A percentile compares a stretch with the other conserved stretches of the same genome.
These are phyloP conservation scores for Phycodurus eques DNA, from an alignment of 2,113 vertebrate species.

Conservation along the genomic window DNA sequence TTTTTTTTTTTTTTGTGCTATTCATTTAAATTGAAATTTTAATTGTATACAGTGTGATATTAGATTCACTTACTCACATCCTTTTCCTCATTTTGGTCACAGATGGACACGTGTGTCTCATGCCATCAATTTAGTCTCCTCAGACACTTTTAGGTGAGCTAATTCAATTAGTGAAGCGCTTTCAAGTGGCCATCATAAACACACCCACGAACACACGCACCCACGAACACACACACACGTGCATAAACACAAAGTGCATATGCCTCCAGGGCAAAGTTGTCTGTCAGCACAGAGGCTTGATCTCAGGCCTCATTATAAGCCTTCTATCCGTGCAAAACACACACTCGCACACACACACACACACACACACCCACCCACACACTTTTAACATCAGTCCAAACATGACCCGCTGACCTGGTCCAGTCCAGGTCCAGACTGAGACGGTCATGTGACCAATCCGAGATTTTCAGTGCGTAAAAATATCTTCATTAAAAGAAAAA, in stretches of 20 bases:
- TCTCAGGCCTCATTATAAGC: conserved; percentile 59
- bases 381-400: conserved; percentile 50
- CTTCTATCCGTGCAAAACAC: conserved; percentile 60
- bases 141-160: background rate
- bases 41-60: background rate
- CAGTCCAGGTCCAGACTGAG: conserved; percentile 18
- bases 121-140: background rate
- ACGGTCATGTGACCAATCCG: conserved; percentile 52
- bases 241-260: background rate
- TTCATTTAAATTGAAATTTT: background rate
- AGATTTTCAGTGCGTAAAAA: conserved; percentile 30
- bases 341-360: conserved; percentile 24
- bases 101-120: background rate
- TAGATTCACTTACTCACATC: background rate
- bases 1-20: background rate
- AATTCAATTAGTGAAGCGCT: conserved; percentile 1
- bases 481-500: background rate
- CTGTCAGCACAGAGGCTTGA: conserved; percentile 69
- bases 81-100: background rate
- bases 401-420: conserved; percentile 36
- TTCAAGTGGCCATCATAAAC: background rate
- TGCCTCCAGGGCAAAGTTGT: conserved; percentile 53
- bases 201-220: background rate
- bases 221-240: conserved; percentile 35
- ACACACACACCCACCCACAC: conserved; percentile 8